phyloP scores from a whole-genome alignment of 2,888 invertebrate genomes.

The Campopleginae sp. region DNA sequence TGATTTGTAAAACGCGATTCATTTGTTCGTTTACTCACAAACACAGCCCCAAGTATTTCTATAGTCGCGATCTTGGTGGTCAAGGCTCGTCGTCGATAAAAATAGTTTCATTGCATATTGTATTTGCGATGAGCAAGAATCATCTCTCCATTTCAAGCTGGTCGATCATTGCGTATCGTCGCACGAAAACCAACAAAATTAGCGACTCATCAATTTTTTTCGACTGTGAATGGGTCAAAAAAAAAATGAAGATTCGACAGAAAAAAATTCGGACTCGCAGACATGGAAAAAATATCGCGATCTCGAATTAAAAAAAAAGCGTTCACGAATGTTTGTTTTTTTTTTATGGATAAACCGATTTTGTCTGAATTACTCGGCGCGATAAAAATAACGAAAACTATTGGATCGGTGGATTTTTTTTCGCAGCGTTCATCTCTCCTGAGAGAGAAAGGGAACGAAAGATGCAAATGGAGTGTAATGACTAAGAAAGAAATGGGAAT shows the following conservation, averaged over 20 bases:
- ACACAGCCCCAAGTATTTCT: constrained; percentile 22
- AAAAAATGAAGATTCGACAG: neutral
- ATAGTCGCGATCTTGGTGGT: constrained; percentile 56
- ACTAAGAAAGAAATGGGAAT: constrained; percentile 32
- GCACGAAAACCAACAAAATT: neutral
- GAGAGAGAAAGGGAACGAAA: neutral
- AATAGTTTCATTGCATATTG: constrained; percentile 50
- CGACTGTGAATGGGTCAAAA: neutral
- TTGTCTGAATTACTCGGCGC: neutral
- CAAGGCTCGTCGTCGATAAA: constrained; percentile 58
- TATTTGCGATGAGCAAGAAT: constrained; percentile 23
- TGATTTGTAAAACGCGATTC: constrained; percentile 40
- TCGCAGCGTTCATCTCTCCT: constrained; percentile 1
- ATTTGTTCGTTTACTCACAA: neutral
- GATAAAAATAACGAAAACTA: constrained; percentile 24
- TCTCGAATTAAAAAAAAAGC: neutral
- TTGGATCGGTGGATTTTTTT: neutral
- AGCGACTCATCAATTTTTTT: neutral
- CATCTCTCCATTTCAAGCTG: constrained; percentile 21
- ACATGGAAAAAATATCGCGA: neutral
- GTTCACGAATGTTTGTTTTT: neutral
- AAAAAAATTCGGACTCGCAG: neutral
- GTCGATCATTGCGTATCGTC: neutral
- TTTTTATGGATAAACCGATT: neutral
- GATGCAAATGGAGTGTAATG: neutral